phyloP scores from a whole-genome alignment of 1,140 invertebrate species.

The Brachionus rotundiformis region DNA sequence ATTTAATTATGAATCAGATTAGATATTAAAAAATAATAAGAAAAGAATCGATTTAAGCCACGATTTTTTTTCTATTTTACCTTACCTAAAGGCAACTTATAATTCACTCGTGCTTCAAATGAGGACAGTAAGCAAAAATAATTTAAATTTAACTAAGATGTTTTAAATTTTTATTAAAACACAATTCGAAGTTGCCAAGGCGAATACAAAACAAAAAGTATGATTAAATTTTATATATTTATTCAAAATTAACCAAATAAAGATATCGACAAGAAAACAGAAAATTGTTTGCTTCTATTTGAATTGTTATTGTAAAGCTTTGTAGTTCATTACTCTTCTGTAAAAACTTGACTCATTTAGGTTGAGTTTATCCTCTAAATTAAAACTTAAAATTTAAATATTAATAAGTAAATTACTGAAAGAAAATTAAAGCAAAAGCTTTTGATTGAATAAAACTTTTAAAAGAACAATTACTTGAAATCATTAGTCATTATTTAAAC shows the following conservation, averaged over 20 bases:
- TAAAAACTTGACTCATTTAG: slow-evolving; percentile 33
- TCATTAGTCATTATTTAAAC: neutral
- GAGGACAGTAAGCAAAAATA: neutral
- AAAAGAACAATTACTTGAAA: slow-evolving; percentile 27
- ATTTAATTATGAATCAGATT: neutral
- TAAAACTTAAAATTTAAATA: neutral
- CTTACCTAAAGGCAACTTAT: too few relatives aligned
- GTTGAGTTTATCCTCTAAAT: slow-evolving; percentile 34
- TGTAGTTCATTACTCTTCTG: slow-evolving; percentile 48
- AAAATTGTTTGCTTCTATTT: neutral
- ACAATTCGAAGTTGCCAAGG: neutral
- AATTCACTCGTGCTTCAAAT: too few relatives aligned
- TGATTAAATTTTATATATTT: neutral
- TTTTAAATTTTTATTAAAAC: neutral
- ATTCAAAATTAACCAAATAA: neutral
- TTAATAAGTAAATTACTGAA: neutral
- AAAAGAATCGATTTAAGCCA: neutral
- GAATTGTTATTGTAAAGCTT: slow-evolving; percentile 39
- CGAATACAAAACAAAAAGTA: neutral
- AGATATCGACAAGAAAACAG: slow-evolving; percentile 1
- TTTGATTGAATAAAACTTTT: too few relatives aligned
- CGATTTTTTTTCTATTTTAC: neutral
- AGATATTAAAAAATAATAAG: neutral
- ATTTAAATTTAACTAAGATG: neutral
- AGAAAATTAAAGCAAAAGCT: slow-evolving; percentile 17